Evolutionary conservation across 2,888 invertebrate species (phyloP).

Genomic region (Apamea monoglypha): DNA sequence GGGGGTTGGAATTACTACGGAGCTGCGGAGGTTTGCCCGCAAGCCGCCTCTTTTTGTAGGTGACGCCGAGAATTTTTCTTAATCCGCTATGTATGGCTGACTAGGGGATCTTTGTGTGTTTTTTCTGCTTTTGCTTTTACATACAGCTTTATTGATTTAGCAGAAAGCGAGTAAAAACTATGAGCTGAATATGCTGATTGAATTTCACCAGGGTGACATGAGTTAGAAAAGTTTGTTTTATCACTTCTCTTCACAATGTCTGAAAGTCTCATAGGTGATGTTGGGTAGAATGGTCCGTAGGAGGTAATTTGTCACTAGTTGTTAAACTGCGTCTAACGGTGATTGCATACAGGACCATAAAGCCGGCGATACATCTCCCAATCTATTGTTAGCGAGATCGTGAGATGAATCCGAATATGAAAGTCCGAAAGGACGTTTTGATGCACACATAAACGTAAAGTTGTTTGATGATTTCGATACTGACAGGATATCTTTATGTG

Average conservation of each 20-base stretch:
- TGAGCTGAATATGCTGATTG: slow-evolving; percentile 9
- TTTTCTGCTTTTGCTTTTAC: slow-evolving; percentile 53
- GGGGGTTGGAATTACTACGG: slow-evolving; percentile 81
- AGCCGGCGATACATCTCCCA: slow-evolving; percentile 37
- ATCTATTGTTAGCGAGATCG: slow-evolving; percentile 48
- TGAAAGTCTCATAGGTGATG: slow-evolving; percentile 2
- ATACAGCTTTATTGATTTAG: slow-evolving; percentile 53
- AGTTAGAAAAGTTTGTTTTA: slow-evolving; percentile 2
- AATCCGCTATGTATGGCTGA: slow-evolving; percentile 73
- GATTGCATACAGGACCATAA: slow-evolving; percentile 37
- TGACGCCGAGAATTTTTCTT: slow-evolving; percentile 82
- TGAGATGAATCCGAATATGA: slow-evolving; percentile 39
- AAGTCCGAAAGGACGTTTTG: slow-evolving; percentile 27
- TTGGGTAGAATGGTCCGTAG: neutral
- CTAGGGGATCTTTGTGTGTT: slow-evolving; percentile 60
- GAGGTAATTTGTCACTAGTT: slow-evolving; percentile 37
- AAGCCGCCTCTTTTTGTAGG: slow-evolving; percentile 81
- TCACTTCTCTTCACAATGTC: neutral
- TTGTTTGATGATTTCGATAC: slow-evolving; percentile 10
- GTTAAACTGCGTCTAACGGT: slow-evolving; percentile 41
- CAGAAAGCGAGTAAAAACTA: slow-evolving; percentile 41
- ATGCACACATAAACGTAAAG: slow-evolving; percentile 9
- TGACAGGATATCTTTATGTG: neutral
- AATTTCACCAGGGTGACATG: slow-evolving; percentile 32
- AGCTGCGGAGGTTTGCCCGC: slow-evolving; percentile 75